A percentile compares a stretch with the other conserved stretches of the same genome.
Conservation (phyloP, 2,888 invertebrate genomes). For the Acrobasis repandana region DNA sequence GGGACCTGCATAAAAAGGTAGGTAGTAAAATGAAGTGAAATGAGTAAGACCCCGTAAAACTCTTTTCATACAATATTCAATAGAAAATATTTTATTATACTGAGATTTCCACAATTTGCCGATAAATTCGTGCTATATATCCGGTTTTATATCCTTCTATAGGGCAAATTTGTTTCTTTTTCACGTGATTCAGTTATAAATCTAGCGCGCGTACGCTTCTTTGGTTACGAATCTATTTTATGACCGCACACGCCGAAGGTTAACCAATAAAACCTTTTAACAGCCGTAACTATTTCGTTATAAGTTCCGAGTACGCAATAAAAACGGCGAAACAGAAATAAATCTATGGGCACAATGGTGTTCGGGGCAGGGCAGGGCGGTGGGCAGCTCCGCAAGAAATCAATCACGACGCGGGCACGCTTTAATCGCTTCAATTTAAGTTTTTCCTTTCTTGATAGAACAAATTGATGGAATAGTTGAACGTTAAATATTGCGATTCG, state of each 20-base stretch:
- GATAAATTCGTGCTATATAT: conserved; percentile 76
- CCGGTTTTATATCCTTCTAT: conserved; percentile 75
- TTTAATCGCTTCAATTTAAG: conserved; percentile 75
- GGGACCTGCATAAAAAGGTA: conserved; percentile 71
- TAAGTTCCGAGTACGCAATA: conserved; percentile 81
- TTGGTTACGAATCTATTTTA: conserved; percentile 81
- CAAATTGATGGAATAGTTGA: conserved; percentile 73
- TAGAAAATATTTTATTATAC: conserved; percentile 81
- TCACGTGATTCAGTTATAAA: conserved; percentile 78
- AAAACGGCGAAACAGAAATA: conserved; percentile 78
- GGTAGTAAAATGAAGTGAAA: conserved; percentile 74
- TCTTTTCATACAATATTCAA: conserved; percentile 81
- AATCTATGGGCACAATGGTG: conserved; percentile 72
- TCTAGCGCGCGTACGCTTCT: conserved; percentile 74
- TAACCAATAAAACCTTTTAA: conserved; percentile 83
- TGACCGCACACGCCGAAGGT: conserved; percentile 79
- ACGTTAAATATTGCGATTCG: conserved; percentile 66
- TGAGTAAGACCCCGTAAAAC: conserved; percentile 74
- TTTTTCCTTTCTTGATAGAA: conserved; percentile 68
- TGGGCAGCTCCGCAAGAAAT: conserved; percentile 56
- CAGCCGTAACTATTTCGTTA: conserved; percentile 82
- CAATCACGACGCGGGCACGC: conserved; percentile 62
- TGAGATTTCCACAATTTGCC: conserved; percentile 79
- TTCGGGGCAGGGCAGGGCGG: conserved; percentile 37
- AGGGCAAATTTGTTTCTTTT: conserved; percentile 79